These are phyloP conservation scores for Rhinatrema bivittatum DNA, from an alignment of 2,797 vertebrate genomes.

Conservation along the genomic window DNA sequence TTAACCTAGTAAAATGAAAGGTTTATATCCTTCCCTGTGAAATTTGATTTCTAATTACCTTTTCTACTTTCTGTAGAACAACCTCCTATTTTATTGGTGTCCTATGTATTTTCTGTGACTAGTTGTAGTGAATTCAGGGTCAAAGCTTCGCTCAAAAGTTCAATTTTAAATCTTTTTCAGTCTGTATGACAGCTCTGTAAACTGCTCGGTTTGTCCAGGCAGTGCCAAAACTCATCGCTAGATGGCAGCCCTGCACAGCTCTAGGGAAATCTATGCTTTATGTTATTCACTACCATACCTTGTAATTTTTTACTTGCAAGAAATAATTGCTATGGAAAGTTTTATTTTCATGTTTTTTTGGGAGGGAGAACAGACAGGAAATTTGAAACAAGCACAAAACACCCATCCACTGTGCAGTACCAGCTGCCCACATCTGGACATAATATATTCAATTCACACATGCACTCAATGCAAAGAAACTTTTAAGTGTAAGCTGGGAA, in stretches of 20 bases:
- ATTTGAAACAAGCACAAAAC: constrained; percentile 1
- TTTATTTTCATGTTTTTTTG: constrained; percentile 15
- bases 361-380: constrained; percentile 1
- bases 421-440: constrained; percentile 5
- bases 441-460: constrained; percentile 15
- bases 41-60: too few species aligned
- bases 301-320: constrained; percentile 10
- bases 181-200: too few species aligned
- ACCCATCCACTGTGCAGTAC: background rate
- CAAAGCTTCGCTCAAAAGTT: too few species aligned
- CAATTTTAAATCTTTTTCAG: too few species aligned
- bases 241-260: constrained; percentile 55
- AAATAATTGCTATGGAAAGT: constrained; percentile 32
- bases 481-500: background rate
- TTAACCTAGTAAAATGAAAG: too few species aligned
- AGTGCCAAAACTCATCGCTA: constrained; percentile 38
- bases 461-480: constrained; percentile 18
- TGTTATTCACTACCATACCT: constrained; percentile 6
- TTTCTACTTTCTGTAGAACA: too few species aligned
- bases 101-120: too few species aligned
- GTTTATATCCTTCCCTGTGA: too few species aligned
- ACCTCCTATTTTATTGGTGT: too few species aligned
- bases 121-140: too few species aligned
- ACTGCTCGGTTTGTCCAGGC: too few species aligned
- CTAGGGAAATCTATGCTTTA: constrained; percentile 6